Evolutionary conservation across 2,113 vertebrate species (phyloP), one percentile per base, ranked within the genome.

Genomic region (Nothoprocta pentlandii): DNA sequence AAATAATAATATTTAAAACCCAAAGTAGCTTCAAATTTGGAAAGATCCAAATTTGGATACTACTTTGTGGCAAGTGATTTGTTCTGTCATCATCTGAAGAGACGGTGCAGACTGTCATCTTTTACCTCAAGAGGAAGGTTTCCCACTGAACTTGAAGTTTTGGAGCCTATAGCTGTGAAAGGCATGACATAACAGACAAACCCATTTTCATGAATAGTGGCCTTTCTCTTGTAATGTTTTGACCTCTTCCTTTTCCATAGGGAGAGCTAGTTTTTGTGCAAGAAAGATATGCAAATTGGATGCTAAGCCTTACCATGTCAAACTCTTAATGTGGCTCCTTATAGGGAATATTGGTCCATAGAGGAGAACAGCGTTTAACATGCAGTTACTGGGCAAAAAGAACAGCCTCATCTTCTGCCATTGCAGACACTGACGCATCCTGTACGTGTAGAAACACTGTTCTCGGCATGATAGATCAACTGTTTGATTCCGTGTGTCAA

Each of bases 221-320:
- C 58, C 90, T 95, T 94, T 96, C 73, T 76, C 56, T 53, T 88
- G 80, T 90, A 93, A 67, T 93, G 47, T n/a, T 93, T 68, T 94
- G 85, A 93, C 81, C 80, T 6, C 34, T 92, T 88, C 23, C 14
- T 19, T 93, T 78, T 94, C 87, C 3, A 0, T 7, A 68, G 75
- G 76, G 75, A 92, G 47, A 90, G 69, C 32, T 77, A 90, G 20
- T 66, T 92, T 90, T 88, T 95, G 68, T 88, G 64, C 25, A 32
- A 79, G 90, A 95, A 95, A 93, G 22, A 47, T 78, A 83, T 91
- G 85, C 76, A 95, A 86, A 96, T 90, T 53, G 25, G 47, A 83
- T 90, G 80, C 90, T 2, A 6, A 78, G 61, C 61, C 63, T 91
- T 75, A 51, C 61, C 0, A 0, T 75, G 73, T 76, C 1, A 1